Conservation (phyloP, 2,113 vertebrate genomes). For the Bufo gargarizans region DNA sequence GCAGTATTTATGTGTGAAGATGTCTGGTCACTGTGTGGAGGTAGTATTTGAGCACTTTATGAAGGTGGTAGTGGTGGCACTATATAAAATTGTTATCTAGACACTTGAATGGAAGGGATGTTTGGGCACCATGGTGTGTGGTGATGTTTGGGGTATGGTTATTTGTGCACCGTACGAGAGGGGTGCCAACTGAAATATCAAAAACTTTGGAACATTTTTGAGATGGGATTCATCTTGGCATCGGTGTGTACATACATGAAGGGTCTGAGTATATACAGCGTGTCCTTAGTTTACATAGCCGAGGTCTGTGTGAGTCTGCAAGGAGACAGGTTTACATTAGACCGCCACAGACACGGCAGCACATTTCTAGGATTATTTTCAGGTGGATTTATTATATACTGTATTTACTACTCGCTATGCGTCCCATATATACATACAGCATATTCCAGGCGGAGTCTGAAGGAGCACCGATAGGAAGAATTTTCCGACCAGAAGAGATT, state of each 20-base stretch:
- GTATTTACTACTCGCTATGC: background rate
- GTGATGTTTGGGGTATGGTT: no score
- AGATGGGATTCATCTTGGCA: background rate
- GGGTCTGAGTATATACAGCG: background rate
- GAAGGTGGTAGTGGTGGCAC: no score
- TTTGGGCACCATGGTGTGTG: no score
- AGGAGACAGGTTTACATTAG: constrained; percentile 17
- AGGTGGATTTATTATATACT: constrained; percentile 22
- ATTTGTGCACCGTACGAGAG: no score
- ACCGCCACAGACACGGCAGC: background rate
- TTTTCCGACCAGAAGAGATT: no score
- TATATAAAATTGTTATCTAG: no score
- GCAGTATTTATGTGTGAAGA: no score
- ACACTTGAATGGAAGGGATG: no score
- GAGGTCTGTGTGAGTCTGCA: background rate
- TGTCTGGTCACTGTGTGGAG: no score
- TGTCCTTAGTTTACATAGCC: constrained; percentile 6
- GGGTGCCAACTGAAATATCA: background rate
- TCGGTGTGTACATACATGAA: background rate
- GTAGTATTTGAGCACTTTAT: no score
- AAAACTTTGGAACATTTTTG: background rate
- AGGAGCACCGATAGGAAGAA: background rate
- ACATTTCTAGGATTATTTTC: background rate
- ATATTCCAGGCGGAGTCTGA: background rate
- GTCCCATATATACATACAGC: background rate